Evolutionary conservation across 2,113 vertebrate genomes (phyloP), one percentile per base, ranked within the genome.

Genomic region (Cercocebus atys): DNA sequence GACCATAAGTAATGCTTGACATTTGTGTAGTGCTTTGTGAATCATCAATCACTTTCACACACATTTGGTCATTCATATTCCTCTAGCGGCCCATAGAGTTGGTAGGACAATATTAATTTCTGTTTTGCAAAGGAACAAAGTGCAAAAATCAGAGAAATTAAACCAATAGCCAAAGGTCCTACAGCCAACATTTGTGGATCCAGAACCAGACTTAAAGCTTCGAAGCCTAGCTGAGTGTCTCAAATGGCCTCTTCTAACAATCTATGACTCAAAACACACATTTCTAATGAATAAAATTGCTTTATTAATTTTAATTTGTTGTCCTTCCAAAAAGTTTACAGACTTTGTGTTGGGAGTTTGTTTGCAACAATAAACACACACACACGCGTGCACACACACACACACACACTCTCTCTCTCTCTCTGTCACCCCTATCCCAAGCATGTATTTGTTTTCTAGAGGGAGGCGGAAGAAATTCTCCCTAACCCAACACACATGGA

Each of bases 201-300:
- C 22, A 32, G 82, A 86, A 72, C 4, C 27, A 25, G 17, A 90
- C 12, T 16, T 18, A 27, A 76, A 55, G 59, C 43, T 11, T 22
- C 1, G 20, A 87, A 38, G 35, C 30, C 84, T 5, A 14, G 16
- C 16, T 5, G 17, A 17, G 2, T 3, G 20, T 43, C 52, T 86
- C 27, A 27, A 0, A 3, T 0, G 18, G 78, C 17, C 1, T 27
- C 1, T 27, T 45, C 18, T 0, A 55, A 70, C 66, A 16, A 38
- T 1, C 57, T 40, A 17, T 1, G 14, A 12, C 3, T 55, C 55
- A 11, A 6, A n/a, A 16, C 6, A 35, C 80, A 50, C 0, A 0
- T 38, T 59, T 43, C 50, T 27, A 32, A 17, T 7, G 50, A 32
- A 25, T 30, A 27, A 22, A 75, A 27, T 3, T 18, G 80, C 66